Percentiles rank a stretch among this genome's conserved stretches.
Conservation (phyloP, 2,888 invertebrate species). For the Himalopsyche japonica region DNA sequence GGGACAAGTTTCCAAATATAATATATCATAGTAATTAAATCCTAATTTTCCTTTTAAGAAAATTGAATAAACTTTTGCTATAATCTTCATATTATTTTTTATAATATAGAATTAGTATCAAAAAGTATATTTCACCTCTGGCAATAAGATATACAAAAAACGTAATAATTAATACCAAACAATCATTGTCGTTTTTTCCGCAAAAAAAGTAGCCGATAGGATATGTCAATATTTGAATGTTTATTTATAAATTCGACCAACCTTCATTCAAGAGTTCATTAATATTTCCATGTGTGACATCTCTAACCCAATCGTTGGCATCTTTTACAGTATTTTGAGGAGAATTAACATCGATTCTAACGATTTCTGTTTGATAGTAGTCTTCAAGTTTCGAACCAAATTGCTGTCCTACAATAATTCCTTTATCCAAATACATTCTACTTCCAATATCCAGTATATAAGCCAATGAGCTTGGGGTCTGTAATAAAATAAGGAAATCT, state of each 20-base stretch:
- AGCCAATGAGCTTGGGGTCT: constrained; percentile 52
- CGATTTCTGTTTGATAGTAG: constrained; percentile 69
- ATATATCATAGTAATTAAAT: no score
- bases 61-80: no score
- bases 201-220: no score
- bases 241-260: no score
- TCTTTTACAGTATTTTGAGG: constrained; percentile 57
- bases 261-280: constrained; percentile 60
- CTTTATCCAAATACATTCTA: constrained; percentile 64
- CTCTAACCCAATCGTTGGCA: constrained; percentile 82
- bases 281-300: constrained; percentile 75
- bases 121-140: no score
- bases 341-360: constrained; percentile 66
- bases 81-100: no score
- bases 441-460: constrained; percentile 68
- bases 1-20: no score
- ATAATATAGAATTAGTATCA: no score
- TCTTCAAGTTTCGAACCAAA: constrained; percentile 66
- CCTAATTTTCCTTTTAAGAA: no score
- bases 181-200: no score
- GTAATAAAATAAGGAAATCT: constrained; percentile 14
- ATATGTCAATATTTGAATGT: background rate
- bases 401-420: constrained; percentile 60
- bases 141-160: no score
- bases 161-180: no score